Percentiles rank a stretch among this genome's conserved stretches.
These are phyloP conservation scores for Trematocara stigmaticum DNA, from an alignment of 2,113 vertebrate species.

Conservation along the genomic window DNA sequence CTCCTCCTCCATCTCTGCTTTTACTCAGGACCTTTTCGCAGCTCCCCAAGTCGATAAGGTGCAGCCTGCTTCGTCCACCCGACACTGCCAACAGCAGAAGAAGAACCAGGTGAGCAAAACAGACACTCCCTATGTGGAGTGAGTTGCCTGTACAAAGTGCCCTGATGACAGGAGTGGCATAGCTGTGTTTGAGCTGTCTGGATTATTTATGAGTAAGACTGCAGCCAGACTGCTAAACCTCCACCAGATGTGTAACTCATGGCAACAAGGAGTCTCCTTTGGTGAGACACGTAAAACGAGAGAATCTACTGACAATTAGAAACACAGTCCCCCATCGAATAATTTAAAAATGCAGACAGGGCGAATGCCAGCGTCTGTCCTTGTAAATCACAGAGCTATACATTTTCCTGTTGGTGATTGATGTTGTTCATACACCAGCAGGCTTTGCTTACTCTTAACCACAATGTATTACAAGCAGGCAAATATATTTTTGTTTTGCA, in stretches of 20 bases:
- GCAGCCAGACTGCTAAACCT: not conserved
- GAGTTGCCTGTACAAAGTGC: not conserved
- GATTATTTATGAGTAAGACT: conserved; percentile 51
- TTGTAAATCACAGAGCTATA: not conserved
- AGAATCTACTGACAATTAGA: not conserved
- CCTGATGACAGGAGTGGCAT: conserved; percentile 12
- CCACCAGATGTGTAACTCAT: conserved; percentile 13
- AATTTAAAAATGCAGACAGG: not conserved
- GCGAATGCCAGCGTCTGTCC: not conserved
- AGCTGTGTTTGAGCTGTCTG: conserved; percentile 24
- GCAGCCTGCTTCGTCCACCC: conserved; percentile 90
- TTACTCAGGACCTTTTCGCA: conserved; percentile 85
- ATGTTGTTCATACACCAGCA: conserved; percentile 17
- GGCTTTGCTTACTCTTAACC: not conserved
- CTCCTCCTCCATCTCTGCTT: conserved; percentile 82
- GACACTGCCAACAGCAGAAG: conserved; percentile 60
- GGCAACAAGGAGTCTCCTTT: not conserved
- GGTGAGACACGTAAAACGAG: not conserved
- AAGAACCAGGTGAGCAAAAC: conserved; percentile 13
- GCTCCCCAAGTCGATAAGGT: conserved; percentile 93
- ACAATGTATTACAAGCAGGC: not conserved
- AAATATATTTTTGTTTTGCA: conserved; percentile 1
- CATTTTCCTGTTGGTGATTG: not conserved
- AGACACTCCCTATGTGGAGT: conserved; percentile 28
- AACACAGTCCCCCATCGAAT: not conserved